Percentiles rank a stretch among this genome's conserved stretches.
Evolutionary conservation across 2,113 vertebrate species (phyloP).

Genomic region (Melospiza georgiana): DNA sequence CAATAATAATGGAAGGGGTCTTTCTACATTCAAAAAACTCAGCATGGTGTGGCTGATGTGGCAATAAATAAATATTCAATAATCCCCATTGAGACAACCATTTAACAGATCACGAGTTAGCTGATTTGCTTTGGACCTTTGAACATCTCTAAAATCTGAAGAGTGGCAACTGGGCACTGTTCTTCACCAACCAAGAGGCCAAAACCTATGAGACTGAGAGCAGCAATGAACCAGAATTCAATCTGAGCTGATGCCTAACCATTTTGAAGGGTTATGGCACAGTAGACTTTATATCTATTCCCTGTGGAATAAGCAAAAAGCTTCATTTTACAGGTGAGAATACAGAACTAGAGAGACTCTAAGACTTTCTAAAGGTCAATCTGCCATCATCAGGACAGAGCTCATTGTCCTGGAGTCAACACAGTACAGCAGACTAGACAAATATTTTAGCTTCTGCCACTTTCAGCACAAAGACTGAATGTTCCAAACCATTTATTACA

Average conservation of each 20-base stretch:
- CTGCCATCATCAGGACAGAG: background rate
- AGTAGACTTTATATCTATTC: background rate
- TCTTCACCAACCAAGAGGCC: background rate
- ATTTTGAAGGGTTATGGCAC: background rate
- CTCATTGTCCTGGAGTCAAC: background rate
- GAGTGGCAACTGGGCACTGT: background rate
- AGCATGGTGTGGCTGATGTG: background rate
- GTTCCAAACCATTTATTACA: background rate
- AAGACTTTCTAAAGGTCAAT: background rate
- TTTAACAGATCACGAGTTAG: background rate
- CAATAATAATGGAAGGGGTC: background rate
- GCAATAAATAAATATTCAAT: background rate
- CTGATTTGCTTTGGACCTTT: background rate
- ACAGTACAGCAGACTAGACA: background rate
- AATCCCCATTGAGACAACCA: background rate
- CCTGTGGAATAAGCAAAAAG: background rate
- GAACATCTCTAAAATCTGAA: background rate
- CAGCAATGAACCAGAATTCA: background rate
- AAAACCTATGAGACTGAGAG: background rate
- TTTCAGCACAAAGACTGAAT: background rate
- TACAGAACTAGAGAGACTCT: background rate
- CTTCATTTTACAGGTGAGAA: background rate
- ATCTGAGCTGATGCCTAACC: background rate
- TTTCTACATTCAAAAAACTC: background rate
- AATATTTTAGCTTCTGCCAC: background rate